These are phyloP conservation scores for Gastracanthus pulcherrimus DNA, from an alignment of 2,888 invertebrate species.

Conservation along the genomic window DNA sequence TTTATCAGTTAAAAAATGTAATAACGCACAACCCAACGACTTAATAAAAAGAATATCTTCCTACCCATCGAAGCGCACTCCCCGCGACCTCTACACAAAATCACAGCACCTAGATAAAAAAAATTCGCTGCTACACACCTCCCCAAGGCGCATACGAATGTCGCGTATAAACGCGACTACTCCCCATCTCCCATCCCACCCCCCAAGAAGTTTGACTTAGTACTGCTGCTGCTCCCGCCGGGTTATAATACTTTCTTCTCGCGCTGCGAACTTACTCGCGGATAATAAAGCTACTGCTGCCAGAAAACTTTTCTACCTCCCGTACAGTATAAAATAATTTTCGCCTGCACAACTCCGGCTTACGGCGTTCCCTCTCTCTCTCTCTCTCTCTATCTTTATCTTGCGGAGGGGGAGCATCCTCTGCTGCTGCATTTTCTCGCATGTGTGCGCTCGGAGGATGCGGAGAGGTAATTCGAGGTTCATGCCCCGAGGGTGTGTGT, in stretches of 20 bases:
- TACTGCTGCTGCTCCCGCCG: neutral
- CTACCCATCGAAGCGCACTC: no score
- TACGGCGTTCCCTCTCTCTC: neutral
- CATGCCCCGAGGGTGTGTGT: constrained; percentile 53
- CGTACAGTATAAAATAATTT: constrained; percentile 63
- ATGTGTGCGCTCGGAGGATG: neutral
- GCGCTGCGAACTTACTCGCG: constrained; percentile 29
- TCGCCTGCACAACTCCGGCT: constrained; percentile 32
- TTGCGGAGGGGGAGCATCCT: constrained; percentile 8
- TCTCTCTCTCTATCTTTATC: neutral
- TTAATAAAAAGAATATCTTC: no score
- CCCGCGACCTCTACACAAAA: no score
- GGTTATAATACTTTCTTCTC: constrained; percentile 18
- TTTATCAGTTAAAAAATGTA: no score
- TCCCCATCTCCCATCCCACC: neutral
- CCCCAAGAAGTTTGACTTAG: constrained; percentile 48
- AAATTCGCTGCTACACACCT: no score
- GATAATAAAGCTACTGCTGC: constrained; percentile 56
- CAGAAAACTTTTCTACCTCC: no score
- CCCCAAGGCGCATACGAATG: neutral
- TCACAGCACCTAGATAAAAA: no score
- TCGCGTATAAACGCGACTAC: constrained; percentile 17
- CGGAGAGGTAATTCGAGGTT: constrained; percentile 57
- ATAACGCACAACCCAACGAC: no score
- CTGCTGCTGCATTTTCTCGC: no score